Conservation (phyloP, 2,113 vertebrate genomes). For the Synodontis membranacea region DNA sequence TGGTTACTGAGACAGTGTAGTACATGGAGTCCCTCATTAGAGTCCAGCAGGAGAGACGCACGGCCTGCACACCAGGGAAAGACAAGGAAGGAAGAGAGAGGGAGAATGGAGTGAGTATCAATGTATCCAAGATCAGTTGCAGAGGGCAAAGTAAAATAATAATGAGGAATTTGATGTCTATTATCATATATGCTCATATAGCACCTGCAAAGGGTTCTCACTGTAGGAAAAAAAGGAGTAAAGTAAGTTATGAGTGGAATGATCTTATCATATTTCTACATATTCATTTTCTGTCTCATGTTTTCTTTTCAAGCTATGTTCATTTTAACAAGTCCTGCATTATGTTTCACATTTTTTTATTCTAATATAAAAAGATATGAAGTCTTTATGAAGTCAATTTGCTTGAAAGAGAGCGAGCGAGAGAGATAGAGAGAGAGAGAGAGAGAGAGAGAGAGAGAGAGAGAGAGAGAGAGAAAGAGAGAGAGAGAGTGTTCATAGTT, state of each 20-base stretch:
- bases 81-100: neutral
- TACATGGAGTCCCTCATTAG: conserved; percentile 90
- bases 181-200: neutral
- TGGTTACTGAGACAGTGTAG: conserved; percentile 89
- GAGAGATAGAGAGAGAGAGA: no score
- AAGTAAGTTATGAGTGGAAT: neutral
- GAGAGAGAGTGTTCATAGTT: no score
- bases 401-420: no score
- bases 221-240: neutral
- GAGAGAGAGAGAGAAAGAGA: no score
- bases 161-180: neutral
- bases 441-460: no score
- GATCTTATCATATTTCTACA: neutral
- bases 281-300: neutral
- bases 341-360: neutral
- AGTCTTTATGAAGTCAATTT: neutral
- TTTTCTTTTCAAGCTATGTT: neutral
- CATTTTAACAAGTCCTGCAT: neutral
- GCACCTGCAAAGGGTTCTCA: neutral
- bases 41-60: conserved; percentile 87
- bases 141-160: neutral
- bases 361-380: no score
- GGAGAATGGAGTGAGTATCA: neutral
- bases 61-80: conserved; percentile 69
- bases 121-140: neutral